These are phyloP conservation scores for Leptinotarsa undecemlineata DNA, from an alignment of 1,140 invertebrate species.

Conservation along the genomic window DNA sequence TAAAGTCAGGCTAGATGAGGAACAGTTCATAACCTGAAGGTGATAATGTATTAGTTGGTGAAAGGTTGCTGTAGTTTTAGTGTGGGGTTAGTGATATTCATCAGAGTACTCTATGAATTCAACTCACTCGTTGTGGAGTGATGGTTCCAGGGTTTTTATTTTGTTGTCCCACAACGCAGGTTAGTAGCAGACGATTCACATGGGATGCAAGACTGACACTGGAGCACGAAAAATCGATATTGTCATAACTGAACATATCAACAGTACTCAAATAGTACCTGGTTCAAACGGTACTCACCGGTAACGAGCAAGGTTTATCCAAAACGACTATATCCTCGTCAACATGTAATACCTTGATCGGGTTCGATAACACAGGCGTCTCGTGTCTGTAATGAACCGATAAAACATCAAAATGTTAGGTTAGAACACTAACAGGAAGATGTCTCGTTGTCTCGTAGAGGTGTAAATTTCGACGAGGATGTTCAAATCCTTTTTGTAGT, in stretches of 20 bases:
- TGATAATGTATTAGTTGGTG: no score
- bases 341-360: conserved; percentile 78
- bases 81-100: no score
- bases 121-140: no score
- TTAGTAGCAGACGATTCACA: no score
- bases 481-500: not conserved
- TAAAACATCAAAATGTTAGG: conserved; percentile 32
- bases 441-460: conserved; percentile 2
- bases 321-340: conserved; percentile 82
- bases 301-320: conserved; percentile 88
- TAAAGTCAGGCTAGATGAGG: no score
- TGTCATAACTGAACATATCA: not conserved
- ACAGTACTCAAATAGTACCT: conserved; percentile 23
- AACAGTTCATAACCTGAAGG: no score
- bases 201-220: no score
- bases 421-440: not conserved
- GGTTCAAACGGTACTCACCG: conserved; percentile 65
- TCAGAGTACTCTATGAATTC: no score
- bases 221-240: no score
- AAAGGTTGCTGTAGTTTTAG: no score
- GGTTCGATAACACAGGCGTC: conserved; percentile 73
- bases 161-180: no score
- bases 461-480: not conserved
- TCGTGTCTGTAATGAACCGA: conserved; percentile 68
- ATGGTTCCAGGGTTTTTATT: no score